Evolutionary conservation across 2,888 invertebrate species (phyloP), one percentile per base, ranked within the genome.

Genomic region (Argynnis bischoffii): DNA sequence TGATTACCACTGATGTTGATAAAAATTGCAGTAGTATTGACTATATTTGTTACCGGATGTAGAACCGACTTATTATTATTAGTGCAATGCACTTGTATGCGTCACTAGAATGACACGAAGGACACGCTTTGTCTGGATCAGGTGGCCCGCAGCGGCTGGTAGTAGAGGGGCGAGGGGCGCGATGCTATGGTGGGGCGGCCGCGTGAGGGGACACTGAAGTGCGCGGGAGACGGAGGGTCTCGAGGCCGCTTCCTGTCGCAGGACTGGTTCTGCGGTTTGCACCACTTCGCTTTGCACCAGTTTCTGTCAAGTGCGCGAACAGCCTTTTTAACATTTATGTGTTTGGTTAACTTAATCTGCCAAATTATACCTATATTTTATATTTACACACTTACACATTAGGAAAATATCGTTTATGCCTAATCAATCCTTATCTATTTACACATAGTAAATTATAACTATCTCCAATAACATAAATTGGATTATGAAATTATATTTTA

Each of bases 71-170:
- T 85, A 82, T 86, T 87, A 86, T 82, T 87, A 86, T 82, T 90
- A 87, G 90, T 89, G 88, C 89, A 90, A 89, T 90, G 90, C 90
- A 90, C 90, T 89, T 88, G 88, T 79, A 87, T 89, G 89, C 89
- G 90, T 90, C 90, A 90, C 81, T 76, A 79, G 79, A 78, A 74
- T 74, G 77, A 76, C 79, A 83, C 80, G 90, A 90, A 90, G 90
- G 90, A 90, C 90, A 88, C 84, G 89, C 89, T 90, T 90, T 90
- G 90, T 90, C 90, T 90, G 89, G 89, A 89, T 87, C 90, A 88
- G 88, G 89, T 88, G 89, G 84, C 83, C 81, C 72, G 74, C 77
- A 71, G 78, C 79, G 79, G 79, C 72, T 70, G 59, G 55, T 72
- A 65, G 70, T 56, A 55, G 79, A 79, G 77, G 75, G 77, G 64